These are phyloP conservation scores for Monochamus alternatus DNA, from an alignment of 2,888 invertebrate genomes.

Conservation along the genomic window DNA sequence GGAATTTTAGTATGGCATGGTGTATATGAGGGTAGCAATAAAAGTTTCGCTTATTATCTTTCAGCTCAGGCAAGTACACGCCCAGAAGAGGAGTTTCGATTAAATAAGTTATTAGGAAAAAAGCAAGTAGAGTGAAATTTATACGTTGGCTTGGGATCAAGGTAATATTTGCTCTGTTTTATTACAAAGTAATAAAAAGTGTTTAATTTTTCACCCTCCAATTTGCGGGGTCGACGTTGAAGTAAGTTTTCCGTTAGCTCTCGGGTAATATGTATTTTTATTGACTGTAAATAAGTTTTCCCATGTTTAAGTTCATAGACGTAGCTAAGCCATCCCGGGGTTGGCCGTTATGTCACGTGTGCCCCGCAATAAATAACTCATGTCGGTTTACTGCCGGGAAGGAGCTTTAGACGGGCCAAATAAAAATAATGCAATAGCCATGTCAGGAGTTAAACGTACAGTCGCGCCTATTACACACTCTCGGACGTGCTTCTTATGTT, in stretches of 20 bases:
- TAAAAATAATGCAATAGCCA: constrained; percentile 65
- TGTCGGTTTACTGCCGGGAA: constrained; percentile 60
- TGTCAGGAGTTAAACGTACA: constrained; percentile 60
- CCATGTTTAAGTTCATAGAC: constrained; percentile 56
- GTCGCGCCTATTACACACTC: constrained; percentile 57
- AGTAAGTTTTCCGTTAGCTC: constrained; percentile 33
- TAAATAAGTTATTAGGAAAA: constrained; percentile 33
- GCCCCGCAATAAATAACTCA: constrained; percentile 62
- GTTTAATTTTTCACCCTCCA: constrained; percentile 46
- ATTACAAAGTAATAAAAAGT: constrained; percentile 44
- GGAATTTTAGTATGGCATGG: too few relatives aligned
- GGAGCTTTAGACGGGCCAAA: constrained; percentile 54
- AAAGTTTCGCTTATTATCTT: constrained; percentile 6
- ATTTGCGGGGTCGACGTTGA: constrained; percentile 38
- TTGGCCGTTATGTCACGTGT: constrained; percentile 60
- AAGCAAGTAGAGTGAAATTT: constrained; percentile 26
- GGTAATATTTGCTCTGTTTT: constrained; percentile 37
- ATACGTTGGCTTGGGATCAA: constrained; percentile 25
- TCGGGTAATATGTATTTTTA: constrained; percentile 53
- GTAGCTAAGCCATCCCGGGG: constrained; percentile 52
- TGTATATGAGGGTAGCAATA: background rate
- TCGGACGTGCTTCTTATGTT: constrained; percentile 55
- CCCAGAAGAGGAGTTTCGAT: background rate
- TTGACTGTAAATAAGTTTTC: constrained; percentile 58
- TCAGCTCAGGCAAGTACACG: constrained; percentile 1